Evolutionary conservation across 2,797 vertebrate genomes (phyloP), one percentile per base, ranked within the genome.

Genomic region (Antrozous pallidus): DNA sequence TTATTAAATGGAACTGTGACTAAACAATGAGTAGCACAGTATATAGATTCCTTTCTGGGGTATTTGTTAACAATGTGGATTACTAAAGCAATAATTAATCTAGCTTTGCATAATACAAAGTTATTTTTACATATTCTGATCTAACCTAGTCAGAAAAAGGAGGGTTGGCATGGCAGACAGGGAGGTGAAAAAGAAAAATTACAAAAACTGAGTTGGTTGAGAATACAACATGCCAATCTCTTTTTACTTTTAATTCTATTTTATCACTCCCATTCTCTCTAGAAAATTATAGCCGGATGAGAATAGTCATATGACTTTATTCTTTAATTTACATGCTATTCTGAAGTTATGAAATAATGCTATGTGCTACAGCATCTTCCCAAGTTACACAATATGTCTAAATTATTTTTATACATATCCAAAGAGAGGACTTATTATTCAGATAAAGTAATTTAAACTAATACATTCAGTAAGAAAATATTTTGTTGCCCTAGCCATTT

Each of bases 161-260:
- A 8, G 2, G 33, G 17, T 22, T 3, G 14, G 6, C 75, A 28
- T 16, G 22, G 8, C 10, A 82, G 40, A 26, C 10, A 84, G 8
- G 8, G 45, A 88, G 13, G 7, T 69, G 91, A 65, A 22, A 83
- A 83, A 26, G 3, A 13, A 74, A 88, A 87, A 75, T 49, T 1
- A 83, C 58, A 20, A 47, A 70, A 65, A 71, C 45, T 33, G 86
- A 85, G 22, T 58, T 51, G 63, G 36, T 18, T 80, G 67, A 75
- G 28, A 8, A 36, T 56, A 28, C 1, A 67, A 31, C 2, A 24
- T 12, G 31, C 4, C 33, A 51, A 90, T 47, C 58, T n/a, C 58
- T 51, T 84, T 81, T 31, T 18, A 88, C 58, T 96, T 93, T 79
- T 40, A 82, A 81, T 78, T 63, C 31, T 22, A 78, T 18, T 77